These are phyloP conservation scores for Tychaedon coryphoeus DNA, from an alignment of 2,113 vertebrate genomes.

Conservation along the genomic window DNA sequence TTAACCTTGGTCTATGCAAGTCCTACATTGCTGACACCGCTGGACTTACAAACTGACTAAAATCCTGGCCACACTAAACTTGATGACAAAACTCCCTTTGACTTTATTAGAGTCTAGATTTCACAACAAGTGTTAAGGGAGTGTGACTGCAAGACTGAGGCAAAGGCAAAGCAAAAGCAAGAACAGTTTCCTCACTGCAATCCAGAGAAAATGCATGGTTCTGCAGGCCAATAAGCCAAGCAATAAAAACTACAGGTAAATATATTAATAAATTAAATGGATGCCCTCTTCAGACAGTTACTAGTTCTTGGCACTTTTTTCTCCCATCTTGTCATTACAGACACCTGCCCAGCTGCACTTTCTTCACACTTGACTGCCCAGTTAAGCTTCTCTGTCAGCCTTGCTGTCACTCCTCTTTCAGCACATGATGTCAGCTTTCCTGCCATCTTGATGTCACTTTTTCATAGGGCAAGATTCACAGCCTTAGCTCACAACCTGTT, in stretches of 20 bases:
- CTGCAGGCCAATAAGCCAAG: neutral
- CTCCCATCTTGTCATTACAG: neutral
- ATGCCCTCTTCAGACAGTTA: neutral
- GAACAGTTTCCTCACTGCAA: neutral
- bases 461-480: neutral
- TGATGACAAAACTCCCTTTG: neutral
- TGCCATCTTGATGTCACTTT: neutral
- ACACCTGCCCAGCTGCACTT: neutral
- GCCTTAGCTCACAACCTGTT: neutral
- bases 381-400: constrained; percentile 20
- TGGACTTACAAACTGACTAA: neutral
- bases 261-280: neutral
- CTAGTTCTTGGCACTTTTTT: neutral
- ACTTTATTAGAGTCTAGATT: neutral
- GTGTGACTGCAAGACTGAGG: neutral
- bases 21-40: neutral
- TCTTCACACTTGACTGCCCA: neutral
- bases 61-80: neutral
- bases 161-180: constrained; percentile 30
- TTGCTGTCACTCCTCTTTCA: neutral
- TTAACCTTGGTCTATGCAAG: neutral
- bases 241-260: neutral
- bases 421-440: neutral
- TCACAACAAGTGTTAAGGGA: constrained; percentile 4
- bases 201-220: neutral